Evolutionary conservation across 2,797 vertebrate genomes (phyloP), one percentile per base, ranked within the genome.

Genomic region (Strix occidentalis): DNA sequence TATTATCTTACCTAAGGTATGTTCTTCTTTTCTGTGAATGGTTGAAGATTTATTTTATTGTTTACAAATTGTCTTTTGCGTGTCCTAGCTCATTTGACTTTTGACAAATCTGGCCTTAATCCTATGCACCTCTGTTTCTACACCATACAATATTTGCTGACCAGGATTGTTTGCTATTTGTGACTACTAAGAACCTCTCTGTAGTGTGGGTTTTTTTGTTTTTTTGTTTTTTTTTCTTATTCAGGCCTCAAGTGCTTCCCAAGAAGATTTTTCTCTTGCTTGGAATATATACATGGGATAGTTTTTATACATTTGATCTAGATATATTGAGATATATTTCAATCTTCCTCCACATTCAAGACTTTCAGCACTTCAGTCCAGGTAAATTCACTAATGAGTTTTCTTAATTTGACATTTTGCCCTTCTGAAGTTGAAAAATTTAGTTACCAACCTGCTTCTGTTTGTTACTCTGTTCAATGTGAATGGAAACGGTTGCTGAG

Each of bases 181-280:
- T 89, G 50, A 75, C 18, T 65, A 18, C 10, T 65, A 46, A 87
- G 56, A 87, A 79, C 11, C 5, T 76, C 51, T 56, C 46, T 84
- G 2, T 19, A 56, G 37, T 64, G 18, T 5, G 39, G 37, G 23
- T 23, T 5, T 0, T 4, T 4, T 26, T 25, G 5, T 0, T 4
- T 5, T 25, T 25, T 5, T 0, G 4, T 5, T 29, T 26, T 5
- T 0, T 4, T 16, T 8, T 8, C 33, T 90, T 88, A 37, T 19
- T 88, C 39, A 75, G 33, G 25, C 58, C 43, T 76, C 33, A 39
- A 66, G 25, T 82, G 29, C 54, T 91, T 89, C 51, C 17, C 43
- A 72, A 6, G 11, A 63, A 56, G n/a, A 68, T 20, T 86, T 82
- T 95, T 89, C 56, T 87, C 46, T 54, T 76, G n/a, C 29, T 53